phyloP scores from a whole-genome alignment of 2,888 invertebrate genomes.

The Caenorhabditis sp. region DNA sequence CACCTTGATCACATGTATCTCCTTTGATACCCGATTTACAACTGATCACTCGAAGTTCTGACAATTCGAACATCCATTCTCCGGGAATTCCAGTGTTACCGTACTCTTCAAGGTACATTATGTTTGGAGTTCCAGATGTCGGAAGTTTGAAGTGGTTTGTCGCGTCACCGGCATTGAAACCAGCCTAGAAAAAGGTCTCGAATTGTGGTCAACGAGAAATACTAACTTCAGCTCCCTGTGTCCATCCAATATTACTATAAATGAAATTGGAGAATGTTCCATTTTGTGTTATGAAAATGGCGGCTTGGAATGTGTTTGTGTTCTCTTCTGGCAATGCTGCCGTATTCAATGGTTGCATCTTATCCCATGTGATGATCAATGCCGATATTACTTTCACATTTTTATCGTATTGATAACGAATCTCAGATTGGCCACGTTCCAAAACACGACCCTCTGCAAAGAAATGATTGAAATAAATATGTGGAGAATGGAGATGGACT shows the following conservation, averaged over 20 bases:
- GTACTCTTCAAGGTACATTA: slow-evolving; percentile 70
- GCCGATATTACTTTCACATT: slow-evolving; percentile 60
- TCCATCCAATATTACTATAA: slow-evolving; percentile 70
- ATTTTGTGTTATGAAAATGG: slow-evolving; percentile 67
- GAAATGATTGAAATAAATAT: background rate
- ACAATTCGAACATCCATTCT: slow-evolving; percentile 71
- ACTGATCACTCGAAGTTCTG: slow-evolving; percentile 56
- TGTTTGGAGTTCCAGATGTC: slow-evolving; percentile 68
- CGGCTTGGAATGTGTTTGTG: slow-evolving; percentile 70
- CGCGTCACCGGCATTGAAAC: slow-evolving; percentile 68
- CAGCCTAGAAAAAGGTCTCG: slow-evolving; percentile 65
- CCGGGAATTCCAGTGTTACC: slow-evolving; percentile 69
- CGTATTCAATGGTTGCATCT: slow-evolving; percentile 69
- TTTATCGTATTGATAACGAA: slow-evolving; percentile 70
- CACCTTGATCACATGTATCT: slow-evolving; percentile 70
- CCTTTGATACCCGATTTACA: slow-evolving; percentile 71
- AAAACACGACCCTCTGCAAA: slow-evolving; percentile 65
- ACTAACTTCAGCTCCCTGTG: slow-evolving; percentile 68
- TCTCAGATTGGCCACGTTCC: slow-evolving; percentile 69
- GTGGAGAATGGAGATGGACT: slow-evolving; percentile 7
- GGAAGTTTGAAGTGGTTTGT: slow-evolving; percentile 63
- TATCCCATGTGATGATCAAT: slow-evolving; percentile 68
- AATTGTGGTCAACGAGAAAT: too few relatives aligned
- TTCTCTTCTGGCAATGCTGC: slow-evolving; percentile 66
- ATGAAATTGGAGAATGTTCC: slow-evolving; percentile 70